Evolutionary conservation across 1,140 invertebrate species (phyloP).

Genomic region (Homalodisca vitripennis): DNA sequence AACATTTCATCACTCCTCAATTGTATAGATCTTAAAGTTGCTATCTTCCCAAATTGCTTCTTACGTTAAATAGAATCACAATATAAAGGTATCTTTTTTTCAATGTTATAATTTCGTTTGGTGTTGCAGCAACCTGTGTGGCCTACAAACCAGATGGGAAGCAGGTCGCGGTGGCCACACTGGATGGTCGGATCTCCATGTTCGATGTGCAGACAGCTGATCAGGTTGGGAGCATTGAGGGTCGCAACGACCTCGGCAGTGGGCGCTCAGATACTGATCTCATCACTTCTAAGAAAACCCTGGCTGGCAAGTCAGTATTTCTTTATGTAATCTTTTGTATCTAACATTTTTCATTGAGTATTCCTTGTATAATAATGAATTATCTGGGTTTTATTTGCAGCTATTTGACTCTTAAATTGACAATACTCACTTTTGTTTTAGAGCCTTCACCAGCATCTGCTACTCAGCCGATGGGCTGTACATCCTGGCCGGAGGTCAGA

Average conservation of each 20-base stretch:
- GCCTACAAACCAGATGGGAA: conserved; percentile 84
- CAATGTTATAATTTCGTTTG: not conserved
- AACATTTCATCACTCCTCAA: too few species aligned
- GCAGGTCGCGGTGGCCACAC: conserved; percentile 87
- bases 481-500: conserved; percentile 86
- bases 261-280: conserved; percentile 81
- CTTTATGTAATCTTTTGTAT: too few species aligned
- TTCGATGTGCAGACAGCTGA: conserved; percentile 70
- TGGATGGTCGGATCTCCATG: conserved; percentile 86
- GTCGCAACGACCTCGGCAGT: conserved; percentile 82
- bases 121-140: conserved; percentile 62
- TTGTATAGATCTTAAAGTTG: too few species aligned
- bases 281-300: conserved; percentile 81
- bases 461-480: conserved; percentile 91
- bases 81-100: too few species aligned
- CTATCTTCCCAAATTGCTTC: too few species aligned
- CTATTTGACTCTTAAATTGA: too few species aligned
- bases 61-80: too few species aligned
- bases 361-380: too few species aligned
- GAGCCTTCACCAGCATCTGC: conserved; percentile 84
- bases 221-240: conserved; percentile 81
- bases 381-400: too few species aligned
- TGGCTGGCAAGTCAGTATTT: conserved; percentile 75
- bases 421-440: too few species aligned
- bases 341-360: too few species aligned